These are phyloP conservation scores for Tromatobia lineatoria DNA, from an alignment of 2,888 invertebrate genomes.

Conservation along the genomic window DNA sequence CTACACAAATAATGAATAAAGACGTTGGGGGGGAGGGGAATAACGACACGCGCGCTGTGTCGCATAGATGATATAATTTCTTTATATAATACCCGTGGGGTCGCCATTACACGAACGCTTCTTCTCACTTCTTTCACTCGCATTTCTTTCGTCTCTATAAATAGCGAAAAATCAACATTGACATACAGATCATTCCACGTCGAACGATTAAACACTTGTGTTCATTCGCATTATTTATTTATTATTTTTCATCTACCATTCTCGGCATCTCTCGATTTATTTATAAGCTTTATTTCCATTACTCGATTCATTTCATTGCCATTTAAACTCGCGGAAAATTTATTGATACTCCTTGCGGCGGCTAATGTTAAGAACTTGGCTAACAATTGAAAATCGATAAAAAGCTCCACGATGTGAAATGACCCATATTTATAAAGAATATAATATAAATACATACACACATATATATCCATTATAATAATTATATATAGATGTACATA, in stretches of 20 bases:
- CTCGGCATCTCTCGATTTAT: conserved; percentile 23
- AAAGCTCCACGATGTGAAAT: conserved; percentile 56
- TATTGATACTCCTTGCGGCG: background rate
- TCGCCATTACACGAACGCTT: conserved; percentile 51
- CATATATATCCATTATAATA: conserved; percentile 38
- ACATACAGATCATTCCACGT: conserved; percentile 66
- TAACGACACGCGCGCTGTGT: conserved; percentile 37
- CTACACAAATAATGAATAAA: conserved; percentile 61
- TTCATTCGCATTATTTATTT: conserved; percentile 4
- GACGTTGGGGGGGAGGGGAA: background rate
- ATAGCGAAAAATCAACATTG: conserved; percentile 69
- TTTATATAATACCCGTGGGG: conserved; percentile 51
- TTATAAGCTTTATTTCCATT: conserved; percentile 44
- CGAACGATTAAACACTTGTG: conserved; percentile 51
- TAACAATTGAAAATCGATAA: conserved; percentile 44
- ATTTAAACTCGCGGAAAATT: conserved; percentile 23
- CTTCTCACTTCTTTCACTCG: conserved; percentile 38
- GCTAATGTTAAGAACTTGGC: conserved; percentile 28
- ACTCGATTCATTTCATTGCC: conserved; percentile 30
- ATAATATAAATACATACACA: conserved; percentile 52
- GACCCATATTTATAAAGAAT: conserved; percentile 47
- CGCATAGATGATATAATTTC: conserved; percentile 44
- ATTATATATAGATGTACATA: conserved; percentile 69
- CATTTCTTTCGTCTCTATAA: conserved; percentile 54
- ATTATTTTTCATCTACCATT: conserved; percentile 2